phyloP scores from a whole-genome alignment of 1,140 invertebrate genomes.

The Bombus pyrosoma region DNA sequence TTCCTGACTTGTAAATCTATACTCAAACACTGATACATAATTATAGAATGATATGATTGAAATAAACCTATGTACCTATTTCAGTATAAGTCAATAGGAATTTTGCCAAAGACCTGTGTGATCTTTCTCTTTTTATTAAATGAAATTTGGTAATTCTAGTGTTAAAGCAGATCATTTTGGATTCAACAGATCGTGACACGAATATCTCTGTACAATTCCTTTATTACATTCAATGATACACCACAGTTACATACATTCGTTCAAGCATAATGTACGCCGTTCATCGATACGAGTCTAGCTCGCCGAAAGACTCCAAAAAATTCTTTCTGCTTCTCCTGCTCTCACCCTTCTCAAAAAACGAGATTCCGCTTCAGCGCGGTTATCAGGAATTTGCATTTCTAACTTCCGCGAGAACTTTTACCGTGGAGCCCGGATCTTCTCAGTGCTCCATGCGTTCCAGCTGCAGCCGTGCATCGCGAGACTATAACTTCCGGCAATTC shows the following conservation, averaged over 20 bases:
- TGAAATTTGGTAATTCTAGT: background rate
- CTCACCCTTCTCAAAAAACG: background rate
- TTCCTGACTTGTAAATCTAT: too few relatives aligned
- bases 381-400: slow-evolving; percentile 17
- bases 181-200: background rate
- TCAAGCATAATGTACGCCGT: slow-evolving; percentile 3
- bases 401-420: slow-evolving; percentile 8
- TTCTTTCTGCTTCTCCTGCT: too few relatives aligned
- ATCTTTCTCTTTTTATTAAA: background rate
- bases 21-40: too few relatives aligned
- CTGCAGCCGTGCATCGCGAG: slow-evolving; percentile 12
- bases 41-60: background rate
- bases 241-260: slow-evolving; percentile 39
- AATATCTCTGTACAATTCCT: slow-evolving; percentile 32
- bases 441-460: background rate
- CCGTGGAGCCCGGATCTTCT: background rate
- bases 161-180: background rate
- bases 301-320: background rate
- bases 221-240: slow-evolving; percentile 43
- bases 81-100: background rate
- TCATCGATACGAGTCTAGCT: slow-evolving; percentile 13
- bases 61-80: background rate
- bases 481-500: background rate
- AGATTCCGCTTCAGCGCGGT: background rate
- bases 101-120: background rate